Conservation (phyloP, 2,797 vertebrate genomes). For the Dicrostonyx torquatus region DNA sequence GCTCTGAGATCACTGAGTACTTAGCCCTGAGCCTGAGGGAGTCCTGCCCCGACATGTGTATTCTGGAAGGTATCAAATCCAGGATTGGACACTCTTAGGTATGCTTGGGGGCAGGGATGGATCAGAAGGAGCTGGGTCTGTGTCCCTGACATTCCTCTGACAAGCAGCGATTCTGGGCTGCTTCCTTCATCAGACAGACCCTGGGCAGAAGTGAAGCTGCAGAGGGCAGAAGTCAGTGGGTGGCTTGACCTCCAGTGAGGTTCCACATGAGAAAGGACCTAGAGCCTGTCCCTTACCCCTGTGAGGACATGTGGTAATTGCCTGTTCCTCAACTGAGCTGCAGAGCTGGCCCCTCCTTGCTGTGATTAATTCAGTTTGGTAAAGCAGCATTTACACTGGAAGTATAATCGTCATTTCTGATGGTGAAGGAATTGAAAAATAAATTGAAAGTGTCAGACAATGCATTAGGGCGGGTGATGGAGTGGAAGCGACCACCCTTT, state of each 20-base stretch:
- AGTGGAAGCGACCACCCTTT: not conserved
- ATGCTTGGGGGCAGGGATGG: fast-evolving
- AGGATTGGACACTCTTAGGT: fast-evolving
- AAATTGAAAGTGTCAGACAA: slow-evolving; percentile 73
- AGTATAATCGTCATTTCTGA: slow-evolving; percentile 76
- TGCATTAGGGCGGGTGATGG: slow-evolving; percentile 49
- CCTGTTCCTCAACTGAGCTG: not conserved
- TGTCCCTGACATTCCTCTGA: not conserved
- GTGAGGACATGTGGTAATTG: not conserved
- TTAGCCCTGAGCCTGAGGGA: not conserved
- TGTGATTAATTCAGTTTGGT: slow-evolving; percentile 75
- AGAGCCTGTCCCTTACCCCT: fast-evolving
- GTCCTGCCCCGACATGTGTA: fast-evolving
- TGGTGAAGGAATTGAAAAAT: slow-evolving; percentile 76
- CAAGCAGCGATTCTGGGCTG: not conserved
- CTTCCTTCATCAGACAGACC: not conserved
- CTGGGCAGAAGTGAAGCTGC: not conserved
- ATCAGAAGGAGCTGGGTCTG: not conserved
- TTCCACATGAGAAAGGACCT: not conserved
- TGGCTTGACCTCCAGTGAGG: not conserved
- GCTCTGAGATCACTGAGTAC: not conserved
- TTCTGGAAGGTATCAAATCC: not conserved
- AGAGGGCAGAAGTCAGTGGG: too few species aligned
- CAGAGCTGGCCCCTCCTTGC: not conserved
- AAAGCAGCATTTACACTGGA: slow-evolving; percentile 60